These are phyloP conservation scores for Bombus fervidus DNA, from an alignment of 1,140 invertebrate species.

Conservation along the genomic window DNA sequence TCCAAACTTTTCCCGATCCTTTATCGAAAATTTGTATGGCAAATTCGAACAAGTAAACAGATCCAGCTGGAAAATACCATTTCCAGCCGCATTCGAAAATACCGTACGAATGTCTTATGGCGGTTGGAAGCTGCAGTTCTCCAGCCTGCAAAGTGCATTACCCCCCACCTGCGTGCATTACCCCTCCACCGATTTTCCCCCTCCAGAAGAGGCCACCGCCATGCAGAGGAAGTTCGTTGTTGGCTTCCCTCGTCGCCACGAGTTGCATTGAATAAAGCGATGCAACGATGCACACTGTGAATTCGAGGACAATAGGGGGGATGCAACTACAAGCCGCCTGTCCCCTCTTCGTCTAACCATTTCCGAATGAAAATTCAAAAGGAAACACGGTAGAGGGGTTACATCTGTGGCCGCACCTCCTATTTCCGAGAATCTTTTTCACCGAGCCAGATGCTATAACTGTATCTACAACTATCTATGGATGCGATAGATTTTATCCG, in stretches of 20 bases:
- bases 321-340: slow-evolving; percentile 16
- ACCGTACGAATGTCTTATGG: slow-evolving; percentile 44
- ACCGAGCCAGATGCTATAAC: not conserved
- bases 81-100: not conserved
- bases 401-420: slow-evolving; percentile 21
- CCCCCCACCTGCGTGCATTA: slow-evolving; percentile 43
- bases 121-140: slow-evolving; percentile 21
- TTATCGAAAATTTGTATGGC: no score
- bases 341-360: slow-evolving; percentile 24
- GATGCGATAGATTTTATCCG: not conserved
- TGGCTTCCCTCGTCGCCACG: slow-evolving; percentile 46
- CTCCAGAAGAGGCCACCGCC: slow-evolving; percentile 41
- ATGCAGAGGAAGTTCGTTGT: slow-evolving; percentile 45
- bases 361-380: slow-evolving; percentile 37
- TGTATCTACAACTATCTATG: not conserved
- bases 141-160: slow-evolving; percentile 56
- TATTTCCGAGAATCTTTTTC: not conserved
- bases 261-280: slow-evolving; percentile 56
- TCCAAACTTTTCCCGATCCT: no score
- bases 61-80: not conserved
- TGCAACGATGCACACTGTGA: slow-evolving; percentile 61
- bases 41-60: no score
- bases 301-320: slow-evolving; percentile 50
- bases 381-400: slow-evolving; percentile 29
- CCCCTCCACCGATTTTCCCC: slow-evolving; percentile 45